Evolutionary conservation across 2,113 vertebrate genomes (phyloP), one percentile per base, ranked within the genome.

Genomic region (Takifugu flavidus): DNA sequence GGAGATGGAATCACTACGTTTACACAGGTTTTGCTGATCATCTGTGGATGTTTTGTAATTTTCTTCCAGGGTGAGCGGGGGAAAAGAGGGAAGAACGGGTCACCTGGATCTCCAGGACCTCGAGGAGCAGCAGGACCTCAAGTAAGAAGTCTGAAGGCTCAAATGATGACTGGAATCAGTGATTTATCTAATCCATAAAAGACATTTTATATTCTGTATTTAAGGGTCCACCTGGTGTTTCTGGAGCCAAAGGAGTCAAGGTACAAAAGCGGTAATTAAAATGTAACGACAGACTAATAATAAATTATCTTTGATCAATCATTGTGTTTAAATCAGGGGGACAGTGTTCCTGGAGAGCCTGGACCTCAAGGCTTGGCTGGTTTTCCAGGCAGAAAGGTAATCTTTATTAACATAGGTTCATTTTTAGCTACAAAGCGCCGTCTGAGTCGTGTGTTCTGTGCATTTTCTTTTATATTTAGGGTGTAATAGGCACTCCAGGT

Each of bases 181-280:
- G 20, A 20, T 20, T 20, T 20, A 20, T 20, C 20, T 20, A 20
- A 20, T 20, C 20, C 20, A 20, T 20, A 20, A 20, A 20, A 20
- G 20, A 20, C 20, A 20, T 20, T 20, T 62, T 31, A 1, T 15
- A 44, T 1, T 15, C 61, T 62, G 14, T 0, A 29, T 53, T 15
- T 6, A 59, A 96, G 95, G 91, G 95, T n/a, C 70, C 74, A 56
- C 75, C 80, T 2, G 95, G 95, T 6, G 47, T 53, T 0, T 52
- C 87, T 1, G 95, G 94, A 65, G 62, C 44, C 10, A 95, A 94
- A 77, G 95, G 95, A 72, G 91, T 65, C 64, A 95, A 94, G 91
- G 94, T 94, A 56, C 1, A 49, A 49, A 31, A 56, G 25, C 44
- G 4, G n/a, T n/a, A 5, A 49, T 15, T 5, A 49, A 15, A 0